Base-by-base conservation (phyloP, 2,888 invertebrate species). In the Cephus rjabovi region DNA sequence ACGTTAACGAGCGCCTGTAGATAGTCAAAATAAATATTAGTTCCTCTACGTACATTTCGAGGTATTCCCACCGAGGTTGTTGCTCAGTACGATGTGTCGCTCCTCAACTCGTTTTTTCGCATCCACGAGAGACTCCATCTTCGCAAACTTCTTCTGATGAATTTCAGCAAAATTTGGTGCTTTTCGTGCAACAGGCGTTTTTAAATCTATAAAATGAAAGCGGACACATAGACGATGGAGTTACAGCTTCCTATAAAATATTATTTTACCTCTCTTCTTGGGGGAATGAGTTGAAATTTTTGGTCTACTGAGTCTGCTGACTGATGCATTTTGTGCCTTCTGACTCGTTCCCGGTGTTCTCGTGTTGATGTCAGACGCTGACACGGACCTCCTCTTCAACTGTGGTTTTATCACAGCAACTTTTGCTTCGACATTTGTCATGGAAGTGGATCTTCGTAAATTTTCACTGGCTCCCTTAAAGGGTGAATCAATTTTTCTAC, bases 111-210 rank as follows among this genome's bases (percentile, higher is more conserved):
- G 82, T 80, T 85, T 86, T 74, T 87, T 89, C 4, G 86, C 87
- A 86, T 96, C 95, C 71, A 93, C 90, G 30, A 96, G 88, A 23
- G 95, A 95, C 91, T 96, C 95, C 94, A 96, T 95, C 91, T 93
- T 93, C 37, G 93, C 93, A 86, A 95, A 95, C 76, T 93, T 93
- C 85, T 93, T 94, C 88, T 94, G 93, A 87, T 96, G 96, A 76
- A 96, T 93, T 6, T 94, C 93, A 0, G 94, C 93, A 89, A 96
- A 96, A 91, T 96, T 94, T 0, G 96, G 96, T 87, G 95, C 90
- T 91, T 94, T 94, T 9, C 92, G 94, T 74, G 93, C 78, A 0
- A 81, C 77, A 15, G 85, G 84, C 31, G 82, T 82, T 75, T 86
- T 89, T n/a, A 37, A n/a, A 30, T 81, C 89, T 87, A 75, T 1